Base-by-base conservation (phyloP, 2,888 invertebrate genomes). In the Elysia crispata region DNA sequence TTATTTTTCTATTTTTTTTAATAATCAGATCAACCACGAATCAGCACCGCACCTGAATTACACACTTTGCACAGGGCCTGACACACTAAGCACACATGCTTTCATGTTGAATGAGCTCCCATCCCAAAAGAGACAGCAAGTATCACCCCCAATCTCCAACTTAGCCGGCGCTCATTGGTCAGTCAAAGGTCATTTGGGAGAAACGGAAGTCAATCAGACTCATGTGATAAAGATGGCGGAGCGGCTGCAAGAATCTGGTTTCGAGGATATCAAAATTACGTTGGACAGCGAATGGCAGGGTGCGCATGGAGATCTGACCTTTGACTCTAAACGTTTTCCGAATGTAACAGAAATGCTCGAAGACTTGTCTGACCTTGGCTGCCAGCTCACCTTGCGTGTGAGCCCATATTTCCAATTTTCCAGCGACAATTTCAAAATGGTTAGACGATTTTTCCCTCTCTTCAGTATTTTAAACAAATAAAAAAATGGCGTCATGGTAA, bases 161-260 rank as follows among this genome's bases (percentile, higher is more conserved):
- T 94, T 97, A 23, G 92, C 93, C 76, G 94, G 95, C 90, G 97
- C 97, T 0, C 94, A 97, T 81, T 97, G 97, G 96, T 97, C 97
- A 0, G 96, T 79, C 31, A 76, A 77, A 20, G 77, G 60, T 15
- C 5, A 75, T 11, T 15, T 62, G 50, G 33, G 41, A 0, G 70
- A 73, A 18, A 57, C 57, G 0, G 60, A 70, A 41, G 64, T 79
- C 25, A 74, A 41, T 20, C 76, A 83, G 50, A 25, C 60, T 13
- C 33, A 81, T 8, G 66, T 83, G 18, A 23, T 33, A 5, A 57
- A 74, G 25, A 30, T 80, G 1, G 31, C n/a, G 8, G 28, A n/a
- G 8, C 57, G 33, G 28, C 1, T 70, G 11, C 23, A 50, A 25
- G 23, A 41, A 0, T 1, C 66, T 30, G 70, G 69, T 49, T 69